A percentile compares a stretch with the other conserved stretches of the same genome.
Conservation (phyloP, 2,797 vertebrate genomes). For the Petrocephalus sullivani region DNA sequence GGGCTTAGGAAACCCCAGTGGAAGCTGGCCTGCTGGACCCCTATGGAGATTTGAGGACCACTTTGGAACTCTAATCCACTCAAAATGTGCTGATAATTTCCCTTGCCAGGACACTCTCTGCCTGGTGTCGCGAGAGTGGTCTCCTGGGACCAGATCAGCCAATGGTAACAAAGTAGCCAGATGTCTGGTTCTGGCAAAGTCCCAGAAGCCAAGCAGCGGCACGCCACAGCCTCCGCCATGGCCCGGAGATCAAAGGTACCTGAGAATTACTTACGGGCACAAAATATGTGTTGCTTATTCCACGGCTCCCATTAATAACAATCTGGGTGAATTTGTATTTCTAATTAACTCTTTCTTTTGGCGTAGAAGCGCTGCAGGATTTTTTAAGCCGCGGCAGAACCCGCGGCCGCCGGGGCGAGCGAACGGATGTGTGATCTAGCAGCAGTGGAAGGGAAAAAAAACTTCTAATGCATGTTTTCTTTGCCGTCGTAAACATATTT, state of each 20-base stretch:
- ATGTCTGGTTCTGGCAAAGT: conserved; percentile 95
- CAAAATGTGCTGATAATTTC: conserved; percentile 86
- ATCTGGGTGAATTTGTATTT: conserved; percentile 98
- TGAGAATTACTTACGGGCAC: conserved; percentile 98
- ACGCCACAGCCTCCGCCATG: conserved; percentile 83
- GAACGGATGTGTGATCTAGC: conserved; percentile 66
- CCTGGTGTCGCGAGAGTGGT: conserved; percentile 87
- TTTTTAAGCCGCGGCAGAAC: conserved; percentile 58
- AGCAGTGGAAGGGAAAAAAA: conserved; percentile 56
- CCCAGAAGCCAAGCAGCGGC: conserved; percentile 90
- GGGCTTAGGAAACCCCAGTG: conserved; percentile 48
- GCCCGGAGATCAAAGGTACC: conserved; percentile 99
- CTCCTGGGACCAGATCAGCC: conserved; percentile 95
- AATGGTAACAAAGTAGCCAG: conserved; percentile 99
- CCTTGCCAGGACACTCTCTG: conserved; percentile 95
- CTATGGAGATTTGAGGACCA: conserved; percentile 79
- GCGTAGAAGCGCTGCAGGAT: conserved; percentile 65
- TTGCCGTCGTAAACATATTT: conserved; percentile 26
- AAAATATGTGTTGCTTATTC: conserved; percentile 90
- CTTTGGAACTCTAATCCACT: conserved; percentile 85
- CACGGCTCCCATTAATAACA: conserved; percentile 92
- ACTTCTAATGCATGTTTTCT: conserved; percentile 56
- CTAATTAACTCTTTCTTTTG: conserved; percentile 98
- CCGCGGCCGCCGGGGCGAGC: conserved; percentile 52
- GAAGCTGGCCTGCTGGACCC: conserved; percentile 64